phyloP scores from a whole-genome alignment of 1,140 invertebrate species.

The Sminthurinus signatus region DNA sequence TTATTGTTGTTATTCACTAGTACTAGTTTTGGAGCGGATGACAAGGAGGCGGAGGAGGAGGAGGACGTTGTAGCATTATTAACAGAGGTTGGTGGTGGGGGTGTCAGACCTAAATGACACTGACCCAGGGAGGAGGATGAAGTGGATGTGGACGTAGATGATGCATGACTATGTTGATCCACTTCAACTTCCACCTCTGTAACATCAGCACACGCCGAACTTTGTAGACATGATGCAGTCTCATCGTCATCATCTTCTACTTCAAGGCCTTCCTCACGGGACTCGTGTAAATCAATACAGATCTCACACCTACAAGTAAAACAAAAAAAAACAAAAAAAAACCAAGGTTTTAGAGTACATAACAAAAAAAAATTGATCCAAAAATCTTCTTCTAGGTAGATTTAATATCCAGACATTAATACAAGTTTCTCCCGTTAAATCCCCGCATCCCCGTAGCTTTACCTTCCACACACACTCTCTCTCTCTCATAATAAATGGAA shows the following conservation, averaged over 20 bases:
- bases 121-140: neutral
- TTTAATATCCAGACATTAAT: too few species aligned
- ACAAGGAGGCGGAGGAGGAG: neutral
- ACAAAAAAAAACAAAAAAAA: conserved; percentile 11
- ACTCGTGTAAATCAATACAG: conserved; percentile 30
- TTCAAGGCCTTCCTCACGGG: conserved; percentile 5
- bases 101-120: neutral
- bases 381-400: too few species aligned
- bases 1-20: conserved; percentile 8
- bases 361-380: too few species aligned
- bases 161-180: conserved; percentile 19
- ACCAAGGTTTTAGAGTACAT: too few species aligned
- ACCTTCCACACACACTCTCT: too few species aligned
- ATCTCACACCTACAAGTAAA: conserved; percentile 30
- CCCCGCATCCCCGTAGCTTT: too few species aligned
- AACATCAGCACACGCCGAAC: conserved; percentile 35
- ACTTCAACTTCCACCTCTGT: conserved; percentile 37
- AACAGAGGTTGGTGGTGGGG: conserved; percentile 13
- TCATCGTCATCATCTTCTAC: conserved; percentile 37
- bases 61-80: neutral
- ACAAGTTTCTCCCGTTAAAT: too few species aligned
- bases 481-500: too few species aligned
- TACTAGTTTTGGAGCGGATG: conserved; percentile 17
- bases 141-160: conserved; percentile 3
- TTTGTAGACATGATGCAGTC: conserved; percentile 22